Conservation (phyloP, 2,797 vertebrate genomes). For the Rhabdophis nuchalis region DNA sequence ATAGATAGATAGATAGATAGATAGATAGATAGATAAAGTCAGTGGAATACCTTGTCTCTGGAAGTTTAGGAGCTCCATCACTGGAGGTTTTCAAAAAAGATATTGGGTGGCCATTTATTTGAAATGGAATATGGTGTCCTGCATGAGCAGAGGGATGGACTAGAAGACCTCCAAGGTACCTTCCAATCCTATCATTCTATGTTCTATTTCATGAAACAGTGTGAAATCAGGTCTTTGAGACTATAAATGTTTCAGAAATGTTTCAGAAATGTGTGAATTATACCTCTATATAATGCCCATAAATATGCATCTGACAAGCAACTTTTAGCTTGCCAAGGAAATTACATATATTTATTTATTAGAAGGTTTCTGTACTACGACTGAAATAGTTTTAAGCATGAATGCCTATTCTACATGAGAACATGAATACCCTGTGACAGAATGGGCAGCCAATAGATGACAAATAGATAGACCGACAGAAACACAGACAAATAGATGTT, state of each 20-base stretch:
- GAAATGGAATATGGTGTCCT: no score
- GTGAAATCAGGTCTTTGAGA: background rate
- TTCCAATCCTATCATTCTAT: no score
- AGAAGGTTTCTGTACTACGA: background rate
- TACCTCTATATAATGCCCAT: background rate
- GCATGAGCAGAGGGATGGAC: no score
- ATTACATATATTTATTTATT: background rate
- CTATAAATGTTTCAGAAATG: background rate
- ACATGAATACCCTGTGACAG: background rate
- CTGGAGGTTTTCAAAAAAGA: no score
- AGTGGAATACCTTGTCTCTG: no score
- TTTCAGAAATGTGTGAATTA: background rate
- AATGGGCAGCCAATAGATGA: background rate
- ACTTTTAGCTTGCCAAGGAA: background rate
- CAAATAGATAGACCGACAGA: no score
- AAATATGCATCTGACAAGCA: background rate
- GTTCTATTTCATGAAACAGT: background rate
- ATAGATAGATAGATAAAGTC: no score
- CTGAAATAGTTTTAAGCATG: background rate
- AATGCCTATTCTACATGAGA: background rate
- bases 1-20: no score
- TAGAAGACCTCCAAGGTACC: no score
- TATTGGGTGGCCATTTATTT: no score
- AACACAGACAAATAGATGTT: no score
- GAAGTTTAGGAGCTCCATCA: no score